Evolutionary conservation across 2,113 vertebrate species (phyloP), one percentile per base, ranked within the genome.

Genomic region (Osmerus mordax): DNA sequence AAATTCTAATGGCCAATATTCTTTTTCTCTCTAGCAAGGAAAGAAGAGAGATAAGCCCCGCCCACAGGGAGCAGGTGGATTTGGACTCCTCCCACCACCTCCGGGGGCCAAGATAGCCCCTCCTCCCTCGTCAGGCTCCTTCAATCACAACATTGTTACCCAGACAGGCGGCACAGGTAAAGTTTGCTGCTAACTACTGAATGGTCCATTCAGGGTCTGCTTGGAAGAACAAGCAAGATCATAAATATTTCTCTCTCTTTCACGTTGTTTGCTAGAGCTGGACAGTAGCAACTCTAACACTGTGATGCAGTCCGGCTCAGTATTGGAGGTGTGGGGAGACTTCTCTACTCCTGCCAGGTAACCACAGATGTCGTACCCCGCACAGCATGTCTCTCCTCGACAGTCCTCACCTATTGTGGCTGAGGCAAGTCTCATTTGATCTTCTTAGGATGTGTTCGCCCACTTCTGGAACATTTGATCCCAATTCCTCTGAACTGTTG

Each of bases 321-420:
- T 47, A 47, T 12, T 47, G 41, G 96, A 98, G 83, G 87, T 98
- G 83, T 98, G 96, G 96, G 96, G 95, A 81, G 96, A 98, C 73
- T 98, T 98, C 78, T 95, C 92, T 71, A 93, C 94, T 68, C 92
- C 95, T 23, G 87, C 94, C 52, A 96, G 95, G 94, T 97, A 94
- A 94, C 41, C 41, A 9, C 7, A 47, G 41, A 4, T 47, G 41
- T 47, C 9, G 41, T 47, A 47, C 41, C 41, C 15, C 28, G 55
- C 47, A 36, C 21, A 52, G 61, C 14, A 13, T 36, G 28, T 65
- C 0, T 54, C 51, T 54, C 62, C n/a, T 47, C 8, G 7, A 47
- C 41, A 47, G 41, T 47, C 41, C 41, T 47, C 41, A 47, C 41
- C 7, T 47, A 47, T 47, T 47, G 41, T 47, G 41, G 41, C 41